These are phyloP conservation scores for Eidolon helvum DNA, from an alignment of 2,113 vertebrate genomes.

Conservation along the genomic window DNA sequence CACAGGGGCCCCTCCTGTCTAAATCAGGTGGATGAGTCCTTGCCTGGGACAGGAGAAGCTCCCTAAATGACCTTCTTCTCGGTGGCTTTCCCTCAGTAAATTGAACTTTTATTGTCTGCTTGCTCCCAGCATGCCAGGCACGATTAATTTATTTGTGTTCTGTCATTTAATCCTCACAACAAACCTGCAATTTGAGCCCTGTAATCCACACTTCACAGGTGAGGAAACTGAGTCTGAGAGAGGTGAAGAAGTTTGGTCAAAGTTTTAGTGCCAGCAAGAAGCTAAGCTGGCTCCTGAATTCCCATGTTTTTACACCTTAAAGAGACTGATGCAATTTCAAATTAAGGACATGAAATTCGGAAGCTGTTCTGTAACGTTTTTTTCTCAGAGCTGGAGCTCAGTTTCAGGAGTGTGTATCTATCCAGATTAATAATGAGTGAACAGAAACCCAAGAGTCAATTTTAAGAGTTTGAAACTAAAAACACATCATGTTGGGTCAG, in stretches of 20 bases:
- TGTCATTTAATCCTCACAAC: background rate
- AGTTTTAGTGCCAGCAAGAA: background rate
- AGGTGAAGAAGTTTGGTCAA: background rate
- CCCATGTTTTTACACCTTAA: background rate
- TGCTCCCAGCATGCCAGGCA: background rate
- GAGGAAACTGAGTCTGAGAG: background rate
- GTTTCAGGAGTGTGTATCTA: conserved; percentile 35
- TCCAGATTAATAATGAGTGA: conserved; percentile 70
- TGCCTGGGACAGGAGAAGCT: background rate
- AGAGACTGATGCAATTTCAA: conserved; percentile 34
- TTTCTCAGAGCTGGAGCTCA: background rate
- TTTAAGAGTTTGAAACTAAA: conserved; percentile 69
- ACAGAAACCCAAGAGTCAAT: conserved; percentile 63
- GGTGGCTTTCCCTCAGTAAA: background rate
- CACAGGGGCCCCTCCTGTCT: background rate
- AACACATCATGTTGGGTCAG: conserved; percentile 53
- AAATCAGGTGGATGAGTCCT: background rate
- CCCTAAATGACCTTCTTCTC: background rate
- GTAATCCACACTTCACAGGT: background rate
- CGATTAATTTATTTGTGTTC: conserved; percentile 15
- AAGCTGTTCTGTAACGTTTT: background rate
- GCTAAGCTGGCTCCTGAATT: background rate
- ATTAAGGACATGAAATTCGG: conserved; percentile 43
- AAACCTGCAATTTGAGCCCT: background rate
- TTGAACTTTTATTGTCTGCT: background rate